phyloP scores from a whole-genome alignment of 2,113 vertebrate species.

The Pygoscelis adeliae region DNA sequence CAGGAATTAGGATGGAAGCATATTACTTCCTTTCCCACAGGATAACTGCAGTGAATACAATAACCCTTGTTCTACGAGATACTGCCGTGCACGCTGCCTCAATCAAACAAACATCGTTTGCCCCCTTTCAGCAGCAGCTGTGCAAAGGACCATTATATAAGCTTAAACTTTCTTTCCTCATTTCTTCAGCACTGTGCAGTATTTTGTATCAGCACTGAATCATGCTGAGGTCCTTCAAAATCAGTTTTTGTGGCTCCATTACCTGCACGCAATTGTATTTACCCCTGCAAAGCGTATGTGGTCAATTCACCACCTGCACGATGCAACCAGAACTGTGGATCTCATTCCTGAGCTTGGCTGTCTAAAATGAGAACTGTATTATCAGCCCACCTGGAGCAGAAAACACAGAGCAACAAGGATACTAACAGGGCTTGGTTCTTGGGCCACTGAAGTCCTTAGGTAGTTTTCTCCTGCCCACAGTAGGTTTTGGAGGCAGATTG shows the following conservation, averaged over 20 bases:
- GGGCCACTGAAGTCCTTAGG: background rate
- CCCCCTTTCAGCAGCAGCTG: background rate
- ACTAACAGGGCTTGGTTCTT: background rate
- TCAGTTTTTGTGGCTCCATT: background rate
- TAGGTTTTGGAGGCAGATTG: background rate
- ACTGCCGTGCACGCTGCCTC: rapidly evolving
- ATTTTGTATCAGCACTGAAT: background rate
- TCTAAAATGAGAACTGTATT: background rate
- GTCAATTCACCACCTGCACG: background rate
- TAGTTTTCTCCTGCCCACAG: background rate
- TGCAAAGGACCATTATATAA: background rate
- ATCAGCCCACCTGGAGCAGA: background rate
- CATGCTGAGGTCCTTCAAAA: background rate
- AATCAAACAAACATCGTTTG: background rate
- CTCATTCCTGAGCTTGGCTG: background rate
- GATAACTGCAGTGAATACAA: background rate
- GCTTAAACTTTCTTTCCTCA: background rate
- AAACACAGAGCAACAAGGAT: background rate
- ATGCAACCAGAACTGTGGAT: background rate
- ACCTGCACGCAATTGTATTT: background rate
- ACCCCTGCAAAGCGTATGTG: background rate
- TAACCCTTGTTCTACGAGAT: background rate
- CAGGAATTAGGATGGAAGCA: background rate
- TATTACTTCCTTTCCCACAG: background rate
- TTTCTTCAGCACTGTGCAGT: background rate